Conservation (phyloP, 2,888 invertebrate species). For the Cyrtodaria siliqua region DNA sequence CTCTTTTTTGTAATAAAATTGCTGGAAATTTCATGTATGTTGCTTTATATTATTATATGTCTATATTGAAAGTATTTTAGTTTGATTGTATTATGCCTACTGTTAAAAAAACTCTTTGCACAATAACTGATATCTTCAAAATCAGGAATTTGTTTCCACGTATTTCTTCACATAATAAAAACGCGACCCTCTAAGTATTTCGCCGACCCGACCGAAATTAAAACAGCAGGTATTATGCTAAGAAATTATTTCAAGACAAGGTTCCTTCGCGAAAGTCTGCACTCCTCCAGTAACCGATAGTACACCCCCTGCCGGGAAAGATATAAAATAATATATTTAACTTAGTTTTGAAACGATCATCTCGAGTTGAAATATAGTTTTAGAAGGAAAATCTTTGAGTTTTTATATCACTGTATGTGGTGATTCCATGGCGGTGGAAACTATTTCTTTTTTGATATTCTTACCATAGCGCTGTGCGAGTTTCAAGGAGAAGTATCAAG, state of each 20-base stretch:
- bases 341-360: slow-evolving; percentile 29
- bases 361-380: slow-evolving; percentile 32
- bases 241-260: slow-evolving; percentile 17
- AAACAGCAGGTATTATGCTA: slow-evolving; percentile 24
- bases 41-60: slow-evolving; percentile 7
- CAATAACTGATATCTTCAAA: no score
- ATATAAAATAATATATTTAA: slow-evolving; percentile 50
- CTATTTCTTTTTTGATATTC: no score
- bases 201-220: slow-evolving; percentile 37
- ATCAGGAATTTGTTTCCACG: slow-evolving; percentile 14
- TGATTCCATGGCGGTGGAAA: no score
- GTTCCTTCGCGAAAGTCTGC: slow-evolving; percentile 17
- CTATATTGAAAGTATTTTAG: no score
- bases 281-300: slow-evolving; percentile 36
- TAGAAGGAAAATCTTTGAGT: no score
- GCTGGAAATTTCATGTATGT: no score
- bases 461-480: no score
- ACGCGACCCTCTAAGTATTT: slow-evolving; percentile 28
- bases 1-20: no score
- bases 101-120: no score
- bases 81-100: no score
- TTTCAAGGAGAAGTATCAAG: no score
- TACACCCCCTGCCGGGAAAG: slow-evolving; percentile 27
- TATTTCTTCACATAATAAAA: slow-evolving; percentile 52
- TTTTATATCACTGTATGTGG: no score